These are phyloP conservation scores for Poeciliopsis prolifica DNA, from an alignment of 2,113 vertebrate genomes.

Conservation along the genomic window DNA sequence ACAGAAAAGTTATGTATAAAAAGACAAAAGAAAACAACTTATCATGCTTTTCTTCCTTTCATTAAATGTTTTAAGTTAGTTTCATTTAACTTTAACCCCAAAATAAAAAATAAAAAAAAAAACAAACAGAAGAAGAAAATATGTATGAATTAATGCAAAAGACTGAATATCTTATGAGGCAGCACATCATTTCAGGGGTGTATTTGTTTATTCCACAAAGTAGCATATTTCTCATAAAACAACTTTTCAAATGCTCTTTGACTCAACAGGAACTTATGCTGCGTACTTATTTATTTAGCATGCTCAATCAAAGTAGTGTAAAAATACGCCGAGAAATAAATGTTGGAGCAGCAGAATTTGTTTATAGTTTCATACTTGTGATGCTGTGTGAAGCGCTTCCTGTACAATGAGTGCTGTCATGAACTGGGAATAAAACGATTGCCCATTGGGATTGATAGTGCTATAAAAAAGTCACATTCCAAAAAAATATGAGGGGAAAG, in stretches of 20 bases:
- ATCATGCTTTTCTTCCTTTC: no score
- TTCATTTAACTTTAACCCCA: no score
- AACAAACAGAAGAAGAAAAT: no score
- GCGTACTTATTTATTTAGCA: constrained; percentile 2
- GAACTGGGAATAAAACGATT: constrained; percentile 40
- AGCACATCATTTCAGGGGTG: background rate
- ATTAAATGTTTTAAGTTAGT: no score
- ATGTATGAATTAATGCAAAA: background rate
- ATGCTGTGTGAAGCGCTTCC: constrained; percentile 36
- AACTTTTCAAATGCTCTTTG: constrained; percentile 17
- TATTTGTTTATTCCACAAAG: background rate
- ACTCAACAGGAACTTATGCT: background rate
- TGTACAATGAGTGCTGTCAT: constrained; percentile 33
- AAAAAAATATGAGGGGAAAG: constrained; percentile 13
- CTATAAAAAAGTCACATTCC: constrained; percentile 40
- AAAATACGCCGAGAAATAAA: constrained; percentile 32
- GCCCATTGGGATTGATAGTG: constrained; percentile 39
- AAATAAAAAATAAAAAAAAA: no score
- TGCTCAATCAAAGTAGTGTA: constrained; percentile 1
- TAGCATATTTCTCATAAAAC: background rate
- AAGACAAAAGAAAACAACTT: no score
- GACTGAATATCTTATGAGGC: background rate
- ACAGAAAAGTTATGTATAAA: no score
- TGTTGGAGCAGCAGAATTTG: constrained; percentile 3
- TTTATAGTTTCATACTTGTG: constrained; percentile 41